Evolutionary conservation across 1,140 invertebrate species (phyloP).

Genomic region (Zaprionus inermis): DNA sequence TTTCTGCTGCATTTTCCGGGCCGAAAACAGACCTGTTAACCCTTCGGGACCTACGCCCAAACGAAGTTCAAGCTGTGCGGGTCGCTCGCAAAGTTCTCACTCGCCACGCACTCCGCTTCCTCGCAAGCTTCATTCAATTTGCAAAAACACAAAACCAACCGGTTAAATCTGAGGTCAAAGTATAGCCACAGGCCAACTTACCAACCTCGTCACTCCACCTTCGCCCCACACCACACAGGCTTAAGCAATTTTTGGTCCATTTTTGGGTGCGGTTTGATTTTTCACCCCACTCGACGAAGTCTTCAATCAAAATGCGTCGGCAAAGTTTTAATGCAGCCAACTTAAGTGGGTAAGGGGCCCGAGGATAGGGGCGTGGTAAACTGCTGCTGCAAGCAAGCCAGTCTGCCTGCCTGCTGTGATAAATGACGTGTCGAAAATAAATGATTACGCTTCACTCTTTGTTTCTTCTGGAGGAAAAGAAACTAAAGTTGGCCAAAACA

Average conservation of each 20-base stretch:
- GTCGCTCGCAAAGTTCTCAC: background rate
- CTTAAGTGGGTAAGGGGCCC: conserved; percentile 6
- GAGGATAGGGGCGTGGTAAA: conserved; percentile 48
- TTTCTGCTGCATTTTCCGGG: background rate
- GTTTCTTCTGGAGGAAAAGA: conserved; percentile 1
- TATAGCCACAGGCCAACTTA: conserved; percentile 22
- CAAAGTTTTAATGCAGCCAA: conserved; percentile 74
- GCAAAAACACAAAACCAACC: conserved; percentile 48
- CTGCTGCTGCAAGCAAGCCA: conserved; percentile 28
- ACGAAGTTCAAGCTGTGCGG: conserved; percentile 10
- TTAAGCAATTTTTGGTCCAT: conserved; percentile 3
- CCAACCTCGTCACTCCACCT: background rate
- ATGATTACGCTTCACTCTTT: conserved; percentile 64
- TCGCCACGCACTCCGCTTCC: background rate
- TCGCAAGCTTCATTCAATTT: conserved; percentile 67
- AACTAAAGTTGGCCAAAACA: conserved; percentile 17
- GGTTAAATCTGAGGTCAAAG: conserved; percentile 39
- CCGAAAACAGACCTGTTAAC: background rate
- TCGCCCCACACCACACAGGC: background rate
- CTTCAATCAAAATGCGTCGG: conserved; percentile 81
- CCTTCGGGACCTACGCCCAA: background rate
- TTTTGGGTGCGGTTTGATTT: conserved; percentile 46
- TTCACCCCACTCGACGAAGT: conserved; percentile 34
- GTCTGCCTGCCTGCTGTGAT: conserved; percentile 48
- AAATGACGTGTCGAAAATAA: conserved; percentile 82